Evolutionary conservation across 2,113 vertebrate species (phyloP).

Genomic region (Numida meleagris): DNA sequence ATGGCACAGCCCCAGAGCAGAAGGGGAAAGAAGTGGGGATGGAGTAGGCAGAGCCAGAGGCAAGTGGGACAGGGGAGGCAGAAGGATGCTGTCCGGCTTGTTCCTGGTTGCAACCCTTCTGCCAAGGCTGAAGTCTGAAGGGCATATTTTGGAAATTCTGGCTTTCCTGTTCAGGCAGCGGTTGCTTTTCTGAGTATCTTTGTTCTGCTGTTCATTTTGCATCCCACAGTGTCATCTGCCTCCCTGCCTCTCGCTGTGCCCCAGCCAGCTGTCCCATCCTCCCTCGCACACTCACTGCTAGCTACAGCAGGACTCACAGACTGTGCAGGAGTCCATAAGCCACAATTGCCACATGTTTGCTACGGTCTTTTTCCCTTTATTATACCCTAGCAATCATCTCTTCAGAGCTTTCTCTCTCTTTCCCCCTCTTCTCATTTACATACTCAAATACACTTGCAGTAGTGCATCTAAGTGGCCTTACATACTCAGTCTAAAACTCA

Average conservation of each 20-base stretch:
- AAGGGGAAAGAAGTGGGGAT: neutral
- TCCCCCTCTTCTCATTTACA: neutral
- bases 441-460: neutral
- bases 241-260: neutral
- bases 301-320: neutral
- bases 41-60: neutral
- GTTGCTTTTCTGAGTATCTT: neutral
- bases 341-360: neutral
- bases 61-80: neutral
- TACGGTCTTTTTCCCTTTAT: neutral
- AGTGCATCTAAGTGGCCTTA: neutral
- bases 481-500: neutral
- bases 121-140: neutral
- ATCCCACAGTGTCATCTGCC: neutral
- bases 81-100: neutral
- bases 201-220: neutral
- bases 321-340: neutral
- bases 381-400: neutral
- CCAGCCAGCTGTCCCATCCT: neutral
- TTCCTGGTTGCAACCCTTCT: fast-evolving
- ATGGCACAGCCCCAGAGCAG: neutral
- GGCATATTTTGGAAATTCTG: neutral
- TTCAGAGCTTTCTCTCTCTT: neutral
- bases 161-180: neutral
- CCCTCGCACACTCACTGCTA: neutral